These are phyloP conservation scores for Vespertilio murinus DNA, from an alignment of 2,797 vertebrate species.

Conservation along the genomic window DNA sequence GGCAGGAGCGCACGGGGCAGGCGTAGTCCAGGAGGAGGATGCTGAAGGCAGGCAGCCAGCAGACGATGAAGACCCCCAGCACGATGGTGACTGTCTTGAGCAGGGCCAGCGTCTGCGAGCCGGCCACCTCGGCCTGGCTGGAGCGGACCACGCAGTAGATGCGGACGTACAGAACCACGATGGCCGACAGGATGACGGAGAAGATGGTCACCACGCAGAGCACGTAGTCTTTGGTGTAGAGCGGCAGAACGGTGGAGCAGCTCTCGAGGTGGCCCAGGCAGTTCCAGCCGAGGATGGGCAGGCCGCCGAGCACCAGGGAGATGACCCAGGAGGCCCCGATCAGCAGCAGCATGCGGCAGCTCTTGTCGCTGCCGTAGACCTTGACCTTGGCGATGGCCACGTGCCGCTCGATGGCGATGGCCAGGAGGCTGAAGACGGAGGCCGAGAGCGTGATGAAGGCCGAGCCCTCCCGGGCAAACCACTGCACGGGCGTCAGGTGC, in stretches of 20 bases:
- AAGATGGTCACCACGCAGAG: conserved; percentile 94
- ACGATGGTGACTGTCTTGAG: conserved; percentile 97
- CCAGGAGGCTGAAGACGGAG: conserved; percentile 95
- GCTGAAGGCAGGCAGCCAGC: conserved; percentile 94
- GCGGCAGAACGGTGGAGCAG: conserved; percentile 94
- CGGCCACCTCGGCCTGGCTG: conserved; percentile 91
- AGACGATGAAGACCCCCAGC: conserved; percentile 94
- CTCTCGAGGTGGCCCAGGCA: conserved; percentile 88
- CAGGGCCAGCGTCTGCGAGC: conserved; percentile 88
- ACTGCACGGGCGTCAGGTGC: conserved; percentile 89
- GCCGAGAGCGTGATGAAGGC: conserved; percentile 94
- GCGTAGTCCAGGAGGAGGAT: conserved; percentile 92
- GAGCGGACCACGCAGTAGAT: conserved; percentile 97
- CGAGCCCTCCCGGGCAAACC: conserved; percentile 96
- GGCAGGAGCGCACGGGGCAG: conserved; percentile 86
- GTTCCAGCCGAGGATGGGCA: conserved; percentile 98
- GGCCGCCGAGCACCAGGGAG: conserved; percentile 91
- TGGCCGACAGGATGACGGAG: conserved; percentile 91
- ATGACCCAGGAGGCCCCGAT: conserved; percentile 95
- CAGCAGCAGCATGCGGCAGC: conserved; percentile 94
- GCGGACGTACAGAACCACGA: conserved; percentile 92
- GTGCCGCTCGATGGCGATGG: conserved; percentile 96
- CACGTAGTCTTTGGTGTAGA: conserved; percentile 94
- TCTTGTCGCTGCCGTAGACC: conserved; percentile 92
- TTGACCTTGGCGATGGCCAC: conserved; percentile 95